phyloP scores from a whole-genome alignment of 2,113 vertebrate genomes.

The Enhydra lutris region DNA sequence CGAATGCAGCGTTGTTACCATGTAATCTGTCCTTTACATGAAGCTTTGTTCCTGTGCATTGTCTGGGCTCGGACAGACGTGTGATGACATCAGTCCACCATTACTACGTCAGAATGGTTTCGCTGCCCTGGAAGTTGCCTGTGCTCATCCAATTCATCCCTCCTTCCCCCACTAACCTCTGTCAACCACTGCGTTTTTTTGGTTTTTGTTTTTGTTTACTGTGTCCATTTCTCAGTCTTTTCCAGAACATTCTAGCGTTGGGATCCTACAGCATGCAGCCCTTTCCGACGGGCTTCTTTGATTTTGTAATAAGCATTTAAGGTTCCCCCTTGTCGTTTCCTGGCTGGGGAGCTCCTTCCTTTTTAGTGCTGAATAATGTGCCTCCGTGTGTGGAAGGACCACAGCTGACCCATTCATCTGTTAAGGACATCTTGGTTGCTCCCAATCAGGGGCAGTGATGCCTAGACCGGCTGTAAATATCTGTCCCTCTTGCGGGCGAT shows the following conservation, averaged over 20 bases:
- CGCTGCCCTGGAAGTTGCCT: background rate
- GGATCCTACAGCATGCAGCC: background rate
- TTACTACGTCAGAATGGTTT: background rate
- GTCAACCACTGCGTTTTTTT: background rate
- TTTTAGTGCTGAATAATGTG: accelerated
- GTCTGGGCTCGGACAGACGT: background rate
- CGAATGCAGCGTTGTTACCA: background rate
- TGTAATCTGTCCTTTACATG: accelerated
- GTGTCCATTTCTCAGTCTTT: background rate
- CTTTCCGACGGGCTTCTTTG: background rate
- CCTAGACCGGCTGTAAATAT: background rate
- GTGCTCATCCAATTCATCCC: background rate
- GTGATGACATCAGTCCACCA: too few species aligned
- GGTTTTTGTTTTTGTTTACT: background rate
- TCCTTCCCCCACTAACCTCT: too few species aligned
- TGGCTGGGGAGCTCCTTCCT: background rate
- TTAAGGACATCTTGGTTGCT: background rate
- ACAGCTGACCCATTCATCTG: background rate
- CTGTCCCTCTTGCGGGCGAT: background rate
- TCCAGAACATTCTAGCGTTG: background rate
- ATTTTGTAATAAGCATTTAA: background rate
- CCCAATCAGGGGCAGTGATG: background rate
- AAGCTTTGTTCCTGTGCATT: background rate
- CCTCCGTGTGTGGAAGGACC: background rate
- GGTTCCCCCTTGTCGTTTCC: background rate